Evolutionary conservation across 1,140 invertebrate genomes (phyloP).

Genomic region (Phortica variegata): DNA sequence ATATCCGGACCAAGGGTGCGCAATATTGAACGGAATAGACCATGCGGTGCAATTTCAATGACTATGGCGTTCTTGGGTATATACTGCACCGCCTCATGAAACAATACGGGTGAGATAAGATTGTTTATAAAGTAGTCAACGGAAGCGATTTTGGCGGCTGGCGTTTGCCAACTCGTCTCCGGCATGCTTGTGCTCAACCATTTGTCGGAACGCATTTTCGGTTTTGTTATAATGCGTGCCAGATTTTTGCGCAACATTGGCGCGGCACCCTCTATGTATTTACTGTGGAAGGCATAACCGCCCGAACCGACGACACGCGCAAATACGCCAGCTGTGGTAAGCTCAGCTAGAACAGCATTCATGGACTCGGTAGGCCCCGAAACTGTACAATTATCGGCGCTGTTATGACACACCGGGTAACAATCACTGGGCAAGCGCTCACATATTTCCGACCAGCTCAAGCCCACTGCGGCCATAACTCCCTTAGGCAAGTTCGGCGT

Average conservation of each 20-base stretch:
- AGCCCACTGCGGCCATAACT: conserved; percentile 83
- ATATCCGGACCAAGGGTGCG: conserved; percentile 68
- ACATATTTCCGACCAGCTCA: conserved; percentile 83
- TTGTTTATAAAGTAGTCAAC: conserved; percentile 96
- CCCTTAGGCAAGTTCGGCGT: conserved; percentile 68
- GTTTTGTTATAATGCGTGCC: conserved; percentile 74
- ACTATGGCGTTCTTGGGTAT: conserved; percentile 85
- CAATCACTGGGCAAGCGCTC: conserved; percentile 73
- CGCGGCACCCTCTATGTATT: conserved; percentile 83
- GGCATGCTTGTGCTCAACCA: conserved; percentile 93
- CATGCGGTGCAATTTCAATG: conserved; percentile 92
- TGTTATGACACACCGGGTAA: conserved; percentile 90
- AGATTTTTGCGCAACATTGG: conserved; percentile 75
- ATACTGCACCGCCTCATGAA: conserved; percentile 78
- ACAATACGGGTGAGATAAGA: conserved; percentile 80
- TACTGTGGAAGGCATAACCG: conserved; percentile 91
- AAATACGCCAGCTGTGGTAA: conserved; percentile 76
- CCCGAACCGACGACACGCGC: conserved; percentile 85
- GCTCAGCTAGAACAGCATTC: conserved; percentile 59
- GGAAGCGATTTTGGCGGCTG: conserved; percentile 78
- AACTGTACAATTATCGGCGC: conserved; percentile 86
- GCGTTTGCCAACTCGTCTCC: conserved; percentile 73
- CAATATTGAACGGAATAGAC: conserved; percentile 83
- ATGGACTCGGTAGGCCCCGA: conserved; percentile 85
- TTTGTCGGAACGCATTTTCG: conserved; percentile 71